Base-by-base conservation (phyloP, 2,113 vertebrate genomes). In the Mesocricetus auratus region DNA sequence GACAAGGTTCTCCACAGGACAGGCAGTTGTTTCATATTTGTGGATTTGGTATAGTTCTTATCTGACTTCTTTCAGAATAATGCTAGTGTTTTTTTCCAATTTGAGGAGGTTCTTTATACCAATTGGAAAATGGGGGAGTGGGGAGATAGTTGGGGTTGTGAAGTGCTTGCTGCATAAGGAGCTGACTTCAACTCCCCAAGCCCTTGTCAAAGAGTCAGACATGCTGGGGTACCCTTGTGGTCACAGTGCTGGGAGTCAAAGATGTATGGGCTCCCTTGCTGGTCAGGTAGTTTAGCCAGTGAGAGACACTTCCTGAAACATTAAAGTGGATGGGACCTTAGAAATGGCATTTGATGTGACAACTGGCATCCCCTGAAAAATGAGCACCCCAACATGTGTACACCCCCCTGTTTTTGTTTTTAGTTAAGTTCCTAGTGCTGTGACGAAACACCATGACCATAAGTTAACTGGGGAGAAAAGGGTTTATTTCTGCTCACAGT, bases 51-150 rank as follows among this genome's bases (percentile, higher is more conserved):
- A 21, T 33, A 85, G 78, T 69, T 94, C 31, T 33, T 15, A 4
- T 66, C 42, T 83, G 75, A 93, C 88, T 86, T 82, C 68, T 92
- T 71, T 39, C 42, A 66, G 93, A 93, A 86, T 95, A 81, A 93
- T 60, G 92, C 79, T 58, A 94, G 85, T 21, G 17, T 88, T 78
- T 89, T 66, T 94, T 96, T 96, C 64, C 62, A 93, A 39, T 91
- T 82, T 95, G 79, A 90, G 62, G 62, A 95, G 60, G 22, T 62
- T 42, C 68, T 95, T 50, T 75, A 45, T 1, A 79, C 89, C 78
- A 96, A 53, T 29, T 60, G n/a, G 36, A 90, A 95, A 90, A 95
- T 21, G 10, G 45, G 31, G 10, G 29, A 0, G 31, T 36, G 42
- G 42, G 62, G 11, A 36, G 42, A 50, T 0, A 31, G 17, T 3